phyloP scores from a whole-genome alignment of 1,140 invertebrate species.

The Leptinotarsa lineolata region DNA sequence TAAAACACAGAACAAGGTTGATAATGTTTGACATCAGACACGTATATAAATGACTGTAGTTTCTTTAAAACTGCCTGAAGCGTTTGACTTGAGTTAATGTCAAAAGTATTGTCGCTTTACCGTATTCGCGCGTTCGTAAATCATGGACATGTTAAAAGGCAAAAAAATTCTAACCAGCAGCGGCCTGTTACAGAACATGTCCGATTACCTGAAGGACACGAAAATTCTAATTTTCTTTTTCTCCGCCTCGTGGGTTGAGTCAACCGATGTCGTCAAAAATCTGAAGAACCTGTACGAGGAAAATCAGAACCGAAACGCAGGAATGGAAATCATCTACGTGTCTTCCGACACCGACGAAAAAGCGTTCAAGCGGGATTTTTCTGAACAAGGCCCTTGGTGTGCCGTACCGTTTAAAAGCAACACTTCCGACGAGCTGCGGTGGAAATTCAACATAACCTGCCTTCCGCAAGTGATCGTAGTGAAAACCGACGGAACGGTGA shows the following conservation, averaged over 20 bases:
- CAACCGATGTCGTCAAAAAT: constrained; percentile 28
- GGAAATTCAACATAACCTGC: constrained; percentile 34
- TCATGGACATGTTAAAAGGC: constrained; percentile 36
- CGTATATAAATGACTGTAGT: too few relatives aligned
- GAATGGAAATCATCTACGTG: constrained; percentile 38
- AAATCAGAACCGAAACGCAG: constrained; percentile 33
- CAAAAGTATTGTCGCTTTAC: too few relatives aligned
- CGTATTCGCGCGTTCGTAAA: not conserved
- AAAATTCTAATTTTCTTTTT: constrained; percentile 37
- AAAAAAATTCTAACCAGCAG: constrained; percentile 33
- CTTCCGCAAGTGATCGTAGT: constrained; percentile 33
- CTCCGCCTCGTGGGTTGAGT: constrained; percentile 33
- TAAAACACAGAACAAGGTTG: too few relatives aligned
- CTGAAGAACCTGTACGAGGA: constrained; percentile 34
- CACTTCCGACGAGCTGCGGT: constrained; percentile 24
- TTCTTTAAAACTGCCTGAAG: too few relatives aligned
- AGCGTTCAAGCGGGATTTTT: constrained; percentile 27
- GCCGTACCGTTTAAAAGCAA: constrained; percentile 33
- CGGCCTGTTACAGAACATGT: constrained; percentile 24
- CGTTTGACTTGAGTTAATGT: too few relatives aligned
- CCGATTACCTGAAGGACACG: constrained; percentile 27
- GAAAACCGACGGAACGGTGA: constrained; percentile 35
- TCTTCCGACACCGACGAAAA: constrained; percentile 33
- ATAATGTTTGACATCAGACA: too few relatives aligned
- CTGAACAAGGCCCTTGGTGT: constrained; percentile 35